These are phyloP conservation scores for Bicyclus anynana DNA, from an alignment of 1,140 invertebrate species.

Conservation along the genomic window DNA sequence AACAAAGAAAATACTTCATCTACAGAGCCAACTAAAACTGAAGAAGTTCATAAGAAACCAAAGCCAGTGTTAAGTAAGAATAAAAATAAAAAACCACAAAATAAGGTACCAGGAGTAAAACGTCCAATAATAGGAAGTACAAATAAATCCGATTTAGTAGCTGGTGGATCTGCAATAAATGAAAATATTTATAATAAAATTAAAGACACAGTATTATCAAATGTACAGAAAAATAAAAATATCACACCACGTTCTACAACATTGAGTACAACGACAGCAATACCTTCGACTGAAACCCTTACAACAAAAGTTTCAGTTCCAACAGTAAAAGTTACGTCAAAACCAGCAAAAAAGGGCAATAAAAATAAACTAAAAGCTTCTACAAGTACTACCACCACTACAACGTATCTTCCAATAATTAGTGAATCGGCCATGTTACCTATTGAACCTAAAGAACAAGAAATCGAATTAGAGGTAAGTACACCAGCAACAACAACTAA, in stretches of 20 bases:
- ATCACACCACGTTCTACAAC: conserved; percentile 31
- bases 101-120: conserved; percentile 39
- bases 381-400: conserved; percentile 27
- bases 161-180: conserved; percentile 72
- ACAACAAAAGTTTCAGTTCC: conserved; percentile 25
- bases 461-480: conserved; percentile 77
- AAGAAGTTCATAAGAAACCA: conserved; percentile 53
- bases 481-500: conserved; percentile 71
- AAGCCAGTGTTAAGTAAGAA: conserved; percentile 54
- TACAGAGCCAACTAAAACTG: conserved; percentile 60
- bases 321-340: conserved; percentile 42
- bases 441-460: conserved; percentile 78
- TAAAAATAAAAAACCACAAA: conserved; percentile 58
- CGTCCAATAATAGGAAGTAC: conserved; percentile 66
- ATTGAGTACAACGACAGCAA: conserved; percentile 29
- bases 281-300: conserved; percentile 42
- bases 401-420: conserved; percentile 29
- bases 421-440: conserved; percentile 58
- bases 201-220: conserved; percentile 72
- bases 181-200: conserved; percentile 75
- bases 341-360: conserved; percentile 55
- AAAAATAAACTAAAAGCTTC: conserved; percentile 53
- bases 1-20: conserved; percentile 47
- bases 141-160: conserved; percentile 73
- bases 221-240: conserved; percentile 73